phyloP scores from a whole-genome alignment of 2,888 invertebrate genomes.

The Tryphoninae sp. region DNA sequence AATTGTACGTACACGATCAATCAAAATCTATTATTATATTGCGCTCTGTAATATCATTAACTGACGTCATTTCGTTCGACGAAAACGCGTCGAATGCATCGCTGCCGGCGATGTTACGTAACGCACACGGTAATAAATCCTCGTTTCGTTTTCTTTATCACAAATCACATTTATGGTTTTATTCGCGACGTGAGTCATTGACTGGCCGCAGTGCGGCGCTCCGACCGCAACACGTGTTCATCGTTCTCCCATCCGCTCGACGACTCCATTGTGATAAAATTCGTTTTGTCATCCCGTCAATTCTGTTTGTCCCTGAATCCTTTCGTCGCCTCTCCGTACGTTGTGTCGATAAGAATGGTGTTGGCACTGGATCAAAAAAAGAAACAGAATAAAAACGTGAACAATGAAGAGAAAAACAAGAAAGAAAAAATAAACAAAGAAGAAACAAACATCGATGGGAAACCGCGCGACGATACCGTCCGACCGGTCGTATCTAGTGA shows the following conservation, averaged over 20 bases:
- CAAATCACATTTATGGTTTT: constrained; percentile 6
- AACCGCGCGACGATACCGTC: no score
- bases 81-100: constrained; percentile 39
- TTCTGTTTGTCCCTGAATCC: neutral
- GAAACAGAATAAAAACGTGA: neutral
- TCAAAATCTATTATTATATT: constrained; percentile 14
- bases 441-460: neutral
- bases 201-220: constrained; percentile 15
- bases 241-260: no score
- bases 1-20: constrained; percentile 36
- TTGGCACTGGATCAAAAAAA: constrained; percentile 22
- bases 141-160: neutral
- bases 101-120: constrained; percentile 5
- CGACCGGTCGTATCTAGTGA: constrained; percentile 6
- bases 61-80: constrained; percentile 24
- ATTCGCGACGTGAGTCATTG: constrained; percentile 53
- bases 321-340: neutral
- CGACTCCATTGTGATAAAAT: constrained; percentile 11
- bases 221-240: no score
- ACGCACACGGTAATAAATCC: constrained; percentile 4
- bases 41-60: neutral
- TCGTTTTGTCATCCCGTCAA: neutral
- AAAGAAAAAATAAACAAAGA: neutral
- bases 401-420: constrained; percentile 13
- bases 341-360: constrained; percentile 3